Base-by-base conservation (phyloP, 2,797 vertebrate genomes). In the Erpetoichthys calabaricus region DNA sequence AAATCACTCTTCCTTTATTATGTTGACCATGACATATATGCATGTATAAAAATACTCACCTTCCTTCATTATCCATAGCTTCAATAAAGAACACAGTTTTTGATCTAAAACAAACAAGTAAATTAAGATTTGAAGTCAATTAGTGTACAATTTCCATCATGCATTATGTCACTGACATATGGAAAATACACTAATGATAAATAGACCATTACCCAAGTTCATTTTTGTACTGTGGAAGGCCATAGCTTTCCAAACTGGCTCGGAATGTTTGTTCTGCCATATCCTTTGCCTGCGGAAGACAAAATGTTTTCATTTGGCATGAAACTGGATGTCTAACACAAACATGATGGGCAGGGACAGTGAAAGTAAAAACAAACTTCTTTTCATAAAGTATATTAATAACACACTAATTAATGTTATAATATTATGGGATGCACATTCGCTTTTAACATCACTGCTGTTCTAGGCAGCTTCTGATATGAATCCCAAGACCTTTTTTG, bases 51-150 rank as follows among this genome's bases (percentile, higher is more conserved):
- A 25, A 25, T 25, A 25, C 25, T 25, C 25, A 25, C 25, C 87
- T 87, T 70, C 94, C 94, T 5, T 83, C 82, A 53, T 86, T 92
- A 72, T 91, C 92, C 72, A 96, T 89, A 65, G 94, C 92, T 68
- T 94, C 88, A 64, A 99, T 94, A 57, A 65, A 83, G 73, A 99
- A 99, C 64, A 85, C 64, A 43, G 79, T 78, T 77, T 80, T 94
- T 65, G 91, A 89, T 63, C 94, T 97, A 64, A 1, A 66, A 60
- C 58, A 52, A 47, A 56, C 59, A 53, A 65, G 57, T 65, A 1
- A 72, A 54, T 25, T 10, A 8, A 59, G 9, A 55, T 46, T 52
- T 7, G 10, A 25, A 55, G 51, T 4, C 10, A 7, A n/a, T n/a
- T n/a, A n/a, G 25, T 25, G 25, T 25, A 25, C 25, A 25, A 25